These are phyloP conservation scores for Eurytoma californica DNA, from an alignment of 2,888 invertebrate genomes.

Conservation along the genomic window DNA sequence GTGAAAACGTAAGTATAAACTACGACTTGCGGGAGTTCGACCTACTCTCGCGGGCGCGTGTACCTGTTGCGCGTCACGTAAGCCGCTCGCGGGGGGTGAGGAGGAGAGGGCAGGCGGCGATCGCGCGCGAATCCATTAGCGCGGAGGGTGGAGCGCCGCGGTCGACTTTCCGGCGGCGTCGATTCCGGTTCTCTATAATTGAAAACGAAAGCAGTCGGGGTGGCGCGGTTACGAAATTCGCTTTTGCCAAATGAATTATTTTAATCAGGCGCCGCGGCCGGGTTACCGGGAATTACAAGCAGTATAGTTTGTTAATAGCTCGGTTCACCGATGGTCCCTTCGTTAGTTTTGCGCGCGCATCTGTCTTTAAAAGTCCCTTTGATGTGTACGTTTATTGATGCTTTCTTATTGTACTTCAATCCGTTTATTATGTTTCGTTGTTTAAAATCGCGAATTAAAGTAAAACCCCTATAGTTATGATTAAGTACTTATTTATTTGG, in stretches of 20 bases:
- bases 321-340: too few species aligned
- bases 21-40: constrained; percentile 60
- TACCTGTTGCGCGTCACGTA: constrained; percentile 65
- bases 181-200: constrained; percentile 25
- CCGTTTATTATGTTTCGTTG: too few species aligned
- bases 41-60: constrained; percentile 59
- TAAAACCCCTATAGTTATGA: too few species aligned
- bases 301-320: too few species aligned
- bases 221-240: background rate
- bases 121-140: background rate
- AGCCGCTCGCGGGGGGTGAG: background rate
- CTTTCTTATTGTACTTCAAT: too few species aligned
- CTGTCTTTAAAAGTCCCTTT: too few species aligned
- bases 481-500: too few species aligned
- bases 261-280: background rate
- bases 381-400: too few species aligned
- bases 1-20: constrained; percentile 62
- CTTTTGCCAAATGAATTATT: constrained; percentile 10
- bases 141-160: background rate
- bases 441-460: too few species aligned
- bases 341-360: too few species aligned
- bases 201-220: constrained; percentile 35
- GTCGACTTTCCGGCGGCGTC: background rate
- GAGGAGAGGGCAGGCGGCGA: background rate
- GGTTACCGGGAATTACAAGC: constrained; percentile 9